phyloP scores from a whole-genome alignment of 2,113 vertebrate species.

The Eurypyga helias region DNA sequence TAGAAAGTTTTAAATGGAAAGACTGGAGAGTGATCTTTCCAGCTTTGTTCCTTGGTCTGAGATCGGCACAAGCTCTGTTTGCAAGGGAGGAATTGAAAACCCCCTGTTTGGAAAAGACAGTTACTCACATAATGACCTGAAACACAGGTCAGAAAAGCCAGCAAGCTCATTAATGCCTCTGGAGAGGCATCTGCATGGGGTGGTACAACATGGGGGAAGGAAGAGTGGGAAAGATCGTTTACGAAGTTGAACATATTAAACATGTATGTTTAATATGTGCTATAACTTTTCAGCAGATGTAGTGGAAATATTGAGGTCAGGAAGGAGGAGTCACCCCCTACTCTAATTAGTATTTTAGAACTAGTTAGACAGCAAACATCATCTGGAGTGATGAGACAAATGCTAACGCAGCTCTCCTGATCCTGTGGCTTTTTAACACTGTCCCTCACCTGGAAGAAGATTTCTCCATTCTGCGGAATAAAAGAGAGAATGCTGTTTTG shows the following conservation, averaged over 20 bases:
- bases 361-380: not conserved
- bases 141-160: not conserved
- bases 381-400: not conserved
- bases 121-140: not conserved
- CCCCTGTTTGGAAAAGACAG: not conserved
- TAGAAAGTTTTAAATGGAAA: not conserved
- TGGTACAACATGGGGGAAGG: not conserved
- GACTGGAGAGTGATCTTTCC: not conserved
- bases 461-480: not conserved
- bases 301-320: not conserved
- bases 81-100: not conserved
- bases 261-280: not conserved
- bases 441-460: not conserved
- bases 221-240: not conserved
- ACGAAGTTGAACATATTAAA: not conserved
- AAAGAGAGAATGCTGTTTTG: not conserved
- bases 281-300: not conserved
- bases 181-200: not conserved
- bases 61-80: not conserved
- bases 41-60: not conserved
- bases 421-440: not conserved
- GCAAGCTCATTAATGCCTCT: not conserved
- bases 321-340: not conserved
- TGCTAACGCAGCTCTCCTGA: not conserved
- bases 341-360: not conserved